phyloP scores from a whole-genome alignment of 2,888 invertebrate genomes.

The Acleris laterana region DNA sequence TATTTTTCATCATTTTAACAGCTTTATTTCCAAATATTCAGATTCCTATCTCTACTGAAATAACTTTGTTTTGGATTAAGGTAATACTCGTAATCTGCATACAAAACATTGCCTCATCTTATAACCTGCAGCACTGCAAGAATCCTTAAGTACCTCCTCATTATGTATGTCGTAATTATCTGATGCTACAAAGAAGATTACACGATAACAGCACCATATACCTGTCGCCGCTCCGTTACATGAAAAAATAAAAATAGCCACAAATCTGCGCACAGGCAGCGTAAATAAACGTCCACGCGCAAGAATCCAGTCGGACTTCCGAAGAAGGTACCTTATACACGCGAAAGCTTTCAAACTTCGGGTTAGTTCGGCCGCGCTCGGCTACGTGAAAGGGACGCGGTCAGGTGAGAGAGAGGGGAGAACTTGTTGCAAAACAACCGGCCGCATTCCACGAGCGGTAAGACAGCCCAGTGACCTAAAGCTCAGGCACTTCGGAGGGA shows the following conservation, averaged over 20 bases:
- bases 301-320: conserved; percentile 66
- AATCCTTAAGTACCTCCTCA: not conserved
- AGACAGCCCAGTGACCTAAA: conserved; percentile 81
- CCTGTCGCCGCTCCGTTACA: conserved; percentile 33
- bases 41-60: no score
- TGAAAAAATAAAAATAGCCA: conserved; percentile 31
- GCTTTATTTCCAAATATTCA: no score
- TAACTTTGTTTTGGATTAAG: no score
- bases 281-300: conserved; percentile 52
- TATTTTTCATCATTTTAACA: no score
- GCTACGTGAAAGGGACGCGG: conserved; percentile 42
- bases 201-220: conserved; percentile 10
- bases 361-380: conserved; percentile 43
- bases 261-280: conserved; percentile 43
- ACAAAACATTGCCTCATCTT: no score
- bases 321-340: conserved; percentile 56
- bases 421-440: conserved; percentile 80
- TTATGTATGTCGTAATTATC: conserved; percentile 6
- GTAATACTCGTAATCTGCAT: no score
- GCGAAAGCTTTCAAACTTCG: conserved; percentile 49
- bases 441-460: conserved; percentile 66
- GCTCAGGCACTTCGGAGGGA: conserved; percentile 49
- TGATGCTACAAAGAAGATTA: conserved; percentile 5
- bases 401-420: conserved; percentile 54
- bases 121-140: no score